phyloP scores from a whole-genome alignment of 1,140 invertebrate species.

The Drosophila burlai region DNA sequence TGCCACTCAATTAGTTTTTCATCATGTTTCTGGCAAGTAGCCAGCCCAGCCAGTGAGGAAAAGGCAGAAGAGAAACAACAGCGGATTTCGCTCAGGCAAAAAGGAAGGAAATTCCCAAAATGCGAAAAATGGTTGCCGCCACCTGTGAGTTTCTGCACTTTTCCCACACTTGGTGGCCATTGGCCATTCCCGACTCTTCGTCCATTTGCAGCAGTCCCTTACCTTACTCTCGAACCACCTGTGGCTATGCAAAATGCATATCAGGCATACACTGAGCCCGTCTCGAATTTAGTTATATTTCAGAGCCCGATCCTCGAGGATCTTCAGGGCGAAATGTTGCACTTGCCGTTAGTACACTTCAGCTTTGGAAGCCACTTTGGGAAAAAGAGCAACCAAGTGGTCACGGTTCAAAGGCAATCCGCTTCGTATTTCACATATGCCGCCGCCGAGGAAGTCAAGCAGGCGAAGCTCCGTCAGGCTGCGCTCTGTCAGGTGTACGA shows the following conservation, averaged over 20 bases:
- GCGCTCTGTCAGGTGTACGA: constrained; percentile 73
- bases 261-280: neutral
- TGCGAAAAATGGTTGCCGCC: constrained; percentile 39
- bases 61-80: constrained; percentile 30
- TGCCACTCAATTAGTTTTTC: constrained; percentile 77
- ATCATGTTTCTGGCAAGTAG: constrained; percentile 58
- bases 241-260: constrained; percentile 57
- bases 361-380: constrained; percentile 22
- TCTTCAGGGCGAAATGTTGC: constrained; percentile 57
- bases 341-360: constrained; percentile 43
- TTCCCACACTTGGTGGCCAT: constrained; percentile 33
- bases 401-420: constrained; percentile 63
- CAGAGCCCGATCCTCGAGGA: constrained; percentile 58
- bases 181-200: neutral
- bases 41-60: constrained; percentile 34
- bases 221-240: constrained; percentile 46
- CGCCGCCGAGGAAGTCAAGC: constrained; percentile 48
- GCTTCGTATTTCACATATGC: constrained; percentile 71
- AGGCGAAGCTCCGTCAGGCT: constrained; percentile 57
- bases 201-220: constrained; percentile 2
- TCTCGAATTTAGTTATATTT: constrained; percentile 56
- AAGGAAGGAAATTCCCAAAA: constrained; percentile 51
- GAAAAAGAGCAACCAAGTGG: constrained; percentile 42
- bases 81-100: constrained; percentile 57
- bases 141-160: constrained; percentile 60